A percentile compares a stretch with the other conserved stretches of the same genome.
Conservation (phyloP, 2,888 invertebrate species). For the Pristionchus mayeri region DNA sequence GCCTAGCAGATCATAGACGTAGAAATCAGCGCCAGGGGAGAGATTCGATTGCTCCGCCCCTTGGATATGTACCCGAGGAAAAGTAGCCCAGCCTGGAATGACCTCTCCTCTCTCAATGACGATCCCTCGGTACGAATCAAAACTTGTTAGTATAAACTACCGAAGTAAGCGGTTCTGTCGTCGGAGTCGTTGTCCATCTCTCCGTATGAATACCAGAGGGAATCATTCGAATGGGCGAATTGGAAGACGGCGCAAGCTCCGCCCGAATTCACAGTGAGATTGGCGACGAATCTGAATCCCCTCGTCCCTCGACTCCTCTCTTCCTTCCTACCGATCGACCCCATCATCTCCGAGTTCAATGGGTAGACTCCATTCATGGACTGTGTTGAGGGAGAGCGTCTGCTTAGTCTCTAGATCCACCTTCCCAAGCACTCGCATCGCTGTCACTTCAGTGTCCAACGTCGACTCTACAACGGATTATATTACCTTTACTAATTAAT, state of each 20-base stretch:
- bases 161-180: background rate
- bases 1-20: conserved; percentile 9
- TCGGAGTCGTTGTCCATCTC: conserved; percentile 4
- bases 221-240: background rate
- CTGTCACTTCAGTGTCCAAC: background rate
- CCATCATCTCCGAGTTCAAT: conserved; percentile 8
- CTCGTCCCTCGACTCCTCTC: background rate
- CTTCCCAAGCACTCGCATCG: background rate
- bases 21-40: conserved; percentile 22
- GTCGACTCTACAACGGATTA: background rate
- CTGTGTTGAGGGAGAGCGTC: background rate
- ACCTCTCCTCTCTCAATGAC: too few species aligned
- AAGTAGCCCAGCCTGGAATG: background rate
- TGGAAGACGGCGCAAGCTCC: conserved; percentile 14
- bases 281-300: conserved; percentile 7
- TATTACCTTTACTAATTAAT: too few species aligned
- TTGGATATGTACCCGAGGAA: conserved; percentile 30
- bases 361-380: conserved; percentile 37
- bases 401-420: background rate
- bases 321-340: background rate
- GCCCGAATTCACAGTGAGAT: background rate
- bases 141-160: background rate
- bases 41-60: background rate
- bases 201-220: conserved; percentile 39
- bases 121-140: too few species aligned